Evolutionary conservation across 2,888 invertebrate species (phyloP), one percentile per base, ranked within the genome.

Genomic region (Acleris holmiana): DNA sequence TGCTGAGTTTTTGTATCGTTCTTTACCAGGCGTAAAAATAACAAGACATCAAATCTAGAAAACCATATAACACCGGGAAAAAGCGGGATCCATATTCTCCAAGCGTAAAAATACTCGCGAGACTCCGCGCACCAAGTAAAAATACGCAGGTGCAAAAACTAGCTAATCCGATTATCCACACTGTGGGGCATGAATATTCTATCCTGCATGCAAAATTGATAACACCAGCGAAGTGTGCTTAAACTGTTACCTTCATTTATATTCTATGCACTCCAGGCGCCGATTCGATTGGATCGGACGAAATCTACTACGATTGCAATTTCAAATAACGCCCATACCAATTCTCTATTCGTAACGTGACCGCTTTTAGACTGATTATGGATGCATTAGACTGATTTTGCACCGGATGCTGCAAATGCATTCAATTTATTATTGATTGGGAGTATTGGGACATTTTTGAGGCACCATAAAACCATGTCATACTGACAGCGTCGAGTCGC

Each of bases 121-220:
- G 35, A 53, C 18, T 13, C 6, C 53, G 19, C 3, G 40, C 18
- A 15, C 53, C 15, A 10, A 41, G 48, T 29, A 56, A 50, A 35
- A 61, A 53, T 40, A 19, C 62, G 35, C 62, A 56, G 46, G 57
- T 63, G 62, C 57, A 51, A 56, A 62, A 62, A 56, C 56, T 50
- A 56, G 46, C 44, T 62, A 51, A 53, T 53, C 21, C 35, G 21
- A 40, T 15, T 19, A 7, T 44, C 47, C 17, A 18, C 19, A 47
- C 47, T 10, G 19, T 4, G 21, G 68, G 73, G 73, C 72, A 78
- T 79, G 79, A 82, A 79, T 82, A 83, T 82, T 78, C 79, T 76
- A 78, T 71, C 69, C 70, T 71, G 61, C 73, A 75, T 72, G 67
- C 73, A 72, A 75, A 78, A 76, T 76, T 77, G 76, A 68, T 77